Evolutionary conservation across 2,888 invertebrate genomes (phyloP), one percentile per base, ranked within the genome.

Genomic region (Podotricha telesiphe): DNA sequence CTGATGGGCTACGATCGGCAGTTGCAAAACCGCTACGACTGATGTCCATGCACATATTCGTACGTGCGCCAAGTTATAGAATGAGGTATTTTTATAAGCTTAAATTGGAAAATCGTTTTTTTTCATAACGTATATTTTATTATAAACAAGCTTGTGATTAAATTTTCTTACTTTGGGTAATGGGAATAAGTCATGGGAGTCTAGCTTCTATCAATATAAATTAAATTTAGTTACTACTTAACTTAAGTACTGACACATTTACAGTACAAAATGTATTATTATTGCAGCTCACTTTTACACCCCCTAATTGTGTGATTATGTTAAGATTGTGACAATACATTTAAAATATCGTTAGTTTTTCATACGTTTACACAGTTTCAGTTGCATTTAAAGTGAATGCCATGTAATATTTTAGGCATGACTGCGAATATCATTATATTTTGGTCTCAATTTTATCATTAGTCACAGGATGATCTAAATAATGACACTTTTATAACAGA

Each of bases 1-100:
- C 84, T 87, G 91, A 89, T 88, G 89, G 89, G 83, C 86, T 83
- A 80, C 80, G 81, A 79, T 79, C 82, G 81, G 80, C 80, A 79
- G 78, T 91, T 91, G 89, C 91, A 88, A 91, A 85, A 90, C 81
- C 80, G 78, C 67, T 75, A 78, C 76, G 59, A 71, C 62, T 75
- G 77, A 75, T 78, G 77, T 81, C 82, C 83, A 85, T 82, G 80
- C 79, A 79, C 78, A 75, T 78, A 80, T 82, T 80, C 81, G 78
- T 84, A 83, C 80, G 75, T 74, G 74, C 67, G 67, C 55, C 71
- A 69, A 70, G 70, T 71, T 74, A 78, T 73, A 74, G 78, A 78
- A 78, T 78, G 76, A 75, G 69, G 22, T 45, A 28, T 62, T 67
- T 66, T 67, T 62, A 67, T 51, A 4, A 11, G 22, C 15, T 67